Conservation (phyloP, 2,113 vertebrate species). For the Sceloporus tristichus region DNA sequence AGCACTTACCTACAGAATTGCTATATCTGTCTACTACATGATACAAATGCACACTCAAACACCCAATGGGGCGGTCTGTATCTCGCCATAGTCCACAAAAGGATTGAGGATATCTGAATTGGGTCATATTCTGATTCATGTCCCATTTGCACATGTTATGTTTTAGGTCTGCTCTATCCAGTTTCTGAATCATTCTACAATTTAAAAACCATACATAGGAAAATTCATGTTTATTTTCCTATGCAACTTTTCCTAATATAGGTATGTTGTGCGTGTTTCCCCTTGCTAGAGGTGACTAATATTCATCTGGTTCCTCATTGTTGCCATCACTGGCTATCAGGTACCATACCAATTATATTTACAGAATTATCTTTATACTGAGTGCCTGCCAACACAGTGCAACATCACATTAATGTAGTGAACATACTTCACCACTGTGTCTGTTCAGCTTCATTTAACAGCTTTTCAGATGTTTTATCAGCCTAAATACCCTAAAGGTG, state of each 20-base stretch:
- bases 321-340: neutral
- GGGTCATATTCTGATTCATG: too few relatives aligned
- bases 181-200: too few relatives aligned
- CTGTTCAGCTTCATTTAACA: neutral
- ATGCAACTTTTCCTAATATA: too few relatives aligned
- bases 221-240: too few relatives aligned
- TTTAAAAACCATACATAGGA: too few relatives aligned
- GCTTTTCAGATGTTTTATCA: too few relatives aligned
- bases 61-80: slow-evolving; percentile 4
- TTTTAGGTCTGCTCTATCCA: too few relatives aligned
- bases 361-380: neutral
- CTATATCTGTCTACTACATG: slow-evolving; percentile 34
- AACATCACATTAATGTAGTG: too few relatives aligned
- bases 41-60: fast-evolving
- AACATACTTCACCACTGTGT: neutral
- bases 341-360: too few relatives aligned
- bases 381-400: neutral
- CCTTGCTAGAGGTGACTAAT: neutral
- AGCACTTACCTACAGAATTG: slow-evolving; percentile 46
- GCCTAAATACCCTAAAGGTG: too few relatives aligned
- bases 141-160: too few relatives aligned
- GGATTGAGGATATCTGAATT: neutral
- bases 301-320: neutral
- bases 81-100: neutral
- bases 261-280: too few relatives aligned